Evolutionary conservation across 2,113 vertebrate species (phyloP).

Genomic region (Grallaria varia): DNA sequence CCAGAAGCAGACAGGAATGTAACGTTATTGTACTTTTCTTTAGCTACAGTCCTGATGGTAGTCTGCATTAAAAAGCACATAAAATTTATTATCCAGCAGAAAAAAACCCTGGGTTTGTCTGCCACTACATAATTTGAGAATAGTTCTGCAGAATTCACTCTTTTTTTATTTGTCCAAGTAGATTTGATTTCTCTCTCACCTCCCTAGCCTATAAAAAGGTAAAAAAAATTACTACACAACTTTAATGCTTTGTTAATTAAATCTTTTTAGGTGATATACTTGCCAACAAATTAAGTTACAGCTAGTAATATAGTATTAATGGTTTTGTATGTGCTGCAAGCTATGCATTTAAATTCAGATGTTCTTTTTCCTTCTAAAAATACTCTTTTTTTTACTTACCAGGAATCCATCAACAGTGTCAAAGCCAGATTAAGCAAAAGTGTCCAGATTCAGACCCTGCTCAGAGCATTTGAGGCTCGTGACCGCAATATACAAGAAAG

Average conservation of each 20-base stretch:
- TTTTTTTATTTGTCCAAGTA: neutral
- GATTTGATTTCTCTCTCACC: neutral
- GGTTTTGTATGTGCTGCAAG: neutral
- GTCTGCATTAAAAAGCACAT: neutral
- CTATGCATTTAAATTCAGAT: neutral
- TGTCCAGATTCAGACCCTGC: conserved; percentile 90
- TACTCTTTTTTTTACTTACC: conserved; percentile 38
- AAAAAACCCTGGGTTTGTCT: neutral
- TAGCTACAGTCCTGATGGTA: neutral
- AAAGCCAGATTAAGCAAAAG: conserved; percentile 93
- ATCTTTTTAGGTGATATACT: neutral
- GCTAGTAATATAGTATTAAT: neutral
- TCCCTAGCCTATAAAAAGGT: neutral
- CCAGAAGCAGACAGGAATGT: neutral
- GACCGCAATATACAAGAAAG: conserved; percentile 97
- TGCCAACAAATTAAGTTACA: neutral
- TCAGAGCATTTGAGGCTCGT: conserved; percentile 94
- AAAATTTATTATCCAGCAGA: neutral
- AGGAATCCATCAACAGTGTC: conserved; percentile 96
- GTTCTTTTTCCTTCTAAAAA: neutral
- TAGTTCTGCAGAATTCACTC: neutral
- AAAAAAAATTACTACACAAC: neutral
- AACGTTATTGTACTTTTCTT: neutral
- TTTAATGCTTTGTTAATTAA: neutral
- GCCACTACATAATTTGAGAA: neutral